A percentile compares a stretch with the other conserved stretches of the same genome.
phyloP scores from a whole-genome alignment of 2,113 vertebrate genomes.

The Typhlomys cinereus region DNA sequence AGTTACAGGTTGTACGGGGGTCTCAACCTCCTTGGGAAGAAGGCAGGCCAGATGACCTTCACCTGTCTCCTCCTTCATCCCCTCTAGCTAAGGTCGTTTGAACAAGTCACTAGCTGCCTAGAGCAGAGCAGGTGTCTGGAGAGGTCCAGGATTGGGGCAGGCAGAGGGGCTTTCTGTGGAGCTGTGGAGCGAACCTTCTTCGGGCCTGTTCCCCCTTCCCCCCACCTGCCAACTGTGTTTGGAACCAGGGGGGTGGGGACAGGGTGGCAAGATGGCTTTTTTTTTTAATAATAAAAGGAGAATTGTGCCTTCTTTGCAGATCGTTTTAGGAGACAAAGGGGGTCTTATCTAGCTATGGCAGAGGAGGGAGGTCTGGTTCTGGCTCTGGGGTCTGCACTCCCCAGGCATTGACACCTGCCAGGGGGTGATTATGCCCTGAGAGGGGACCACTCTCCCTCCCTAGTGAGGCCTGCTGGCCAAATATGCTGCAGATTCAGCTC shows the following conservation, averaged over 20 bases:
- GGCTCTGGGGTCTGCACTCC: neutral
- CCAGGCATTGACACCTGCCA: neutral
- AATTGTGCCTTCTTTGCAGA: slow-evolving; percentile 53
- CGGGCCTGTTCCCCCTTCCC: neutral
- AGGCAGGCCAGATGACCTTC: neutral
- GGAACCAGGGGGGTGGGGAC: neutral
- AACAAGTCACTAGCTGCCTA: neutral
- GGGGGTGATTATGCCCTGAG: neutral
- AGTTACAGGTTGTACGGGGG: neutral
- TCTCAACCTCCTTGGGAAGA: neutral
- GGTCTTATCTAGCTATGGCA: neutral
- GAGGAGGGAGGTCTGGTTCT: neutral
- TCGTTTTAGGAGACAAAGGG: neutral
- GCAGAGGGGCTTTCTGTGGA: neutral
- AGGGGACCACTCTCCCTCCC: neutral
- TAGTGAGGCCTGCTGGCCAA: neutral
- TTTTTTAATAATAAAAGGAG: slow-evolving; percentile 21
- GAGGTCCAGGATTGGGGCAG: neutral
- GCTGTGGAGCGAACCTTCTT: neutral
- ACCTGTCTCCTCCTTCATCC: neutral
- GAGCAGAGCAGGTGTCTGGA: neutral
- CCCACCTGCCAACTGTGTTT: neutral
- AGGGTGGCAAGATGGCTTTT: neutral
- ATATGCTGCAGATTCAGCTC: neutral
- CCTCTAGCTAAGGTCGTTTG: neutral